Evolutionary conservation across 2,113 vertebrate genomes (phyloP).

Genomic region (Dipodomys stephensi): DNA sequence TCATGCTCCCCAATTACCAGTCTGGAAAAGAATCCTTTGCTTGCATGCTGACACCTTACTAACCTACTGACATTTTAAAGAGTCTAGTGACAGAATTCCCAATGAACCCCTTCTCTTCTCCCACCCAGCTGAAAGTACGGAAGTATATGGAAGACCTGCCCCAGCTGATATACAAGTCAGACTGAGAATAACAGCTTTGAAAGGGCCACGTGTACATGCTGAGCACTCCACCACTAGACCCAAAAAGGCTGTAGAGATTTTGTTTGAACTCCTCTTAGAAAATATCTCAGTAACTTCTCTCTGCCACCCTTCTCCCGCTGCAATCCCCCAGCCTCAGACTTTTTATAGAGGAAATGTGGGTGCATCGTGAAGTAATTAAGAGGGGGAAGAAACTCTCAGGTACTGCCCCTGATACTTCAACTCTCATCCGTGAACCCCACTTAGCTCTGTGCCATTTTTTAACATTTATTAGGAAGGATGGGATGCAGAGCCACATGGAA

Average conservation of each 20-base stretch:
- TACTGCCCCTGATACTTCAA: not conserved
- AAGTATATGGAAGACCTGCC: not conserved
- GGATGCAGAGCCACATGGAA: not conserved
- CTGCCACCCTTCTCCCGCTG: not conserved
- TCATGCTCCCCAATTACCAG: slow-evolving; percentile 37
- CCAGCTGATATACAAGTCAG: not conserved
- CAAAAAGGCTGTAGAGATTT: slow-evolving; percentile 20
- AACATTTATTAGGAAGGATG: slow-evolving; percentile 41
- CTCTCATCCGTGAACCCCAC: slow-evolving; percentile 20
- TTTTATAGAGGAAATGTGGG: not conserved
- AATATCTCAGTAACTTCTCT: slow-evolving; percentile 1
- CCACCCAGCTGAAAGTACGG: not conserved
- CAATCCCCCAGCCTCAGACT: not conserved
- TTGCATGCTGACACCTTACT: slow-evolving; percentile 52
- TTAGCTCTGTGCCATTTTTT: slow-evolving; percentile 3
- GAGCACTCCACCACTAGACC: slow-evolving; percentile 4
- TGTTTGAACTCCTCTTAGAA: slow-evolving; percentile 51
- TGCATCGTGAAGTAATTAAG: not conserved
- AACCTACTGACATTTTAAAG: slow-evolving; percentile 54
- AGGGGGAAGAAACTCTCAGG: slow-evolving; percentile 8
- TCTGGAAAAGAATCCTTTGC: slow-evolving; percentile 40
- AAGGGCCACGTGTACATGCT: slow-evolving; percentile 27
- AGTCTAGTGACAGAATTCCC: slow-evolving; percentile 43
- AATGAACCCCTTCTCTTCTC: not conserved
- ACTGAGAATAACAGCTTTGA: not conserved